phyloP scores from a whole-genome alignment of 1,140 invertebrate genomes.

The Ostrea denselamellosa region DNA sequence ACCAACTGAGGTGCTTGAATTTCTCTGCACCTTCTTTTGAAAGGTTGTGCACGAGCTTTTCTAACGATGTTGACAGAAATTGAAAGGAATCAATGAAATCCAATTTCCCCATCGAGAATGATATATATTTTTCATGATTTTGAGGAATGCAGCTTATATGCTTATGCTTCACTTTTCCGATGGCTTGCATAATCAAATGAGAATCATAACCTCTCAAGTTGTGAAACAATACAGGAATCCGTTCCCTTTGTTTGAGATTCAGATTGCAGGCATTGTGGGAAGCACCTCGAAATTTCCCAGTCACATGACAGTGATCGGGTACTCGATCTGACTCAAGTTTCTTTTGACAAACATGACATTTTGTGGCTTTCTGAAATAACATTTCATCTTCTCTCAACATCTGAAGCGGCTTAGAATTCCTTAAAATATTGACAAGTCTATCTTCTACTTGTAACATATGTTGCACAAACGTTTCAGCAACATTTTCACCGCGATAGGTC shows the following conservation, averaged over 20 bases:
- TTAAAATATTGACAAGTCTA: too few species aligned
- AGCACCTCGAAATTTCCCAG: constrained; percentile 17
- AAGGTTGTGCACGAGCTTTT: too few species aligned
- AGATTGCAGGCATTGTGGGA: constrained; percentile 44
- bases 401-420: too few species aligned
- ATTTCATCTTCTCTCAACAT: too few species aligned
- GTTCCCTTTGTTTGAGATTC: constrained; percentile 30
- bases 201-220: background rate
- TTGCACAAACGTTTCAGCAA: too few species aligned
- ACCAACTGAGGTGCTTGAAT: too few species aligned
- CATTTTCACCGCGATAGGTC: too few species aligned
- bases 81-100: too few species aligned
- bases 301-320: constrained; percentile 33
- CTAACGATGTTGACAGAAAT: too few species aligned
- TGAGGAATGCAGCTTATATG: constrained; percentile 50
- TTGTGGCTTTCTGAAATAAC: background rate
- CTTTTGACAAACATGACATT: background rate
- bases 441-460: too few species aligned
- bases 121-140: constrained; percentile 43
- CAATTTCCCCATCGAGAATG: background rate
- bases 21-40: too few species aligned
- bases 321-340: background rate
- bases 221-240: constrained; percentile 41
- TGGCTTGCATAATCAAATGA: constrained; percentile 46
- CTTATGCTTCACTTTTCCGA: constrained; percentile 40